Evolutionary conservation across 2,797 vertebrate genomes (phyloP), one percentile per base, ranked within the genome.

Genomic region (Euthynnus affinis): DNA sequence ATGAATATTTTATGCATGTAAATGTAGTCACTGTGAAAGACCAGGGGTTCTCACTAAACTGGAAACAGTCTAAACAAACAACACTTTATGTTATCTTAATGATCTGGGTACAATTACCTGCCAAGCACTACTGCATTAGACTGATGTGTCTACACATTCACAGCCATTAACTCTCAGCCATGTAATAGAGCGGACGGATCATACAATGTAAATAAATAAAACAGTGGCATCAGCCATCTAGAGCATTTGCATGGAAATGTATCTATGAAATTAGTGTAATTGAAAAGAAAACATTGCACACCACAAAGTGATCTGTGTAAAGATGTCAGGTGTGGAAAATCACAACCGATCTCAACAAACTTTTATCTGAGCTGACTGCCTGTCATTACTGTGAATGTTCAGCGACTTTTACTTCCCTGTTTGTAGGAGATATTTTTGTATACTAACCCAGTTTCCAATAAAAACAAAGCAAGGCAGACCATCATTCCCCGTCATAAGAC

Each of bases 61-160:
- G 27, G 55, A 75, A 73, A 51, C 56, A 29, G 48, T 80, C 67
- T 27, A 61, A 71, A 76, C 66, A 81, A 85, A 80, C 69, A 80
- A 63, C 14, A 12, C 23, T 18, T 70, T 65, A 57, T 66, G 63
- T 80, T 75, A 56, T 82, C 32, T 13, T 76, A 80, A 82, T 73
- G 60, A 79, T 65, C 78, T 48, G 72, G 67, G 60, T 83, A 46
- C 52, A 76, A 70, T 86, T 77, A 88, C 42, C 37, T 52, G 37
- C 74, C 60, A 72, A 72, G 52, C 42, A 65, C 66, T 59, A 76
- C 34, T 71, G 55, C 17, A 70, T 61, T 64, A 62, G 73, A 42
- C 40, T 48, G 56, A 58, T 85, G 37, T 53, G 48, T 68, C 80
- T 32, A 69, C 62, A 74, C 51, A 46, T 71, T 71, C 49, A 71